A percentile compares a stretch with the other conserved stretches of the same genome.
Conservation (phyloP, 2,113 vertebrate species). For the Brachyhypopomus occidentalis region DNA sequence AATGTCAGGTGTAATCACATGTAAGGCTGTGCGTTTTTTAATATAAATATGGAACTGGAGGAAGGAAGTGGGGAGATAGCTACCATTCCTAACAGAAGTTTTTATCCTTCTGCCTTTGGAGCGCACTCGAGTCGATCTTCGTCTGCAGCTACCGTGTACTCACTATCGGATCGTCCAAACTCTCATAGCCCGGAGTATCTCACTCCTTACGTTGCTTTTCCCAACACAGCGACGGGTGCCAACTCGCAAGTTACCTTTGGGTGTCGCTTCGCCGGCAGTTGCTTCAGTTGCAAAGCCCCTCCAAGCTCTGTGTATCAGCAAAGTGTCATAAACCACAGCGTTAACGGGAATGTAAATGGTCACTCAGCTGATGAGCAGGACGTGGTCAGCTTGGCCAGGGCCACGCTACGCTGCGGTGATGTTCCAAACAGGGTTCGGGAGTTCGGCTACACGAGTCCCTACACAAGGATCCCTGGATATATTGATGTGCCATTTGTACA, state of each 20-base stretch:
- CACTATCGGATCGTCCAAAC: conserved; percentile 70
- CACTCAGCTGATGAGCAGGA: conserved; percentile 84
- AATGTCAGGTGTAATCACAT: background rate
- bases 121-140: conserved; percentile 52
- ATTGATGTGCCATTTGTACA: conserved; percentile 73
- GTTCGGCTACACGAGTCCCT: conserved; percentile 79
- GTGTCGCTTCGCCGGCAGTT: conserved; percentile 84
- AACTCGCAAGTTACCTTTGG: conserved; percentile 79
- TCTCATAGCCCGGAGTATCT: conserved; percentile 53
- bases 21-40: background rate
- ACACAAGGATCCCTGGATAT: conserved; percentile 82
- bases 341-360: conserved; percentile 77
- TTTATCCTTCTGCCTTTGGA: conserved; percentile 76
- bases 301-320: conserved; percentile 81
- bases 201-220: conserved; percentile 47
- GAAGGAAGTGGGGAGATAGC: conserved; percentile 71
- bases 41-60: conserved; percentile 68
- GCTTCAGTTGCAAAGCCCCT: conserved; percentile 84
- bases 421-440: conserved; percentile 78
- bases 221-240: conserved; percentile 62
- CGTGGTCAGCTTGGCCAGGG: conserved; percentile 78
- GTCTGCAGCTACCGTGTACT: conserved; percentile 71
- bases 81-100: conserved; percentile 74
- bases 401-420: conserved; percentile 77
- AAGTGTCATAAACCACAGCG: conserved; percentile 76